Evolutionary conservation across 2,888 invertebrate genomes (phyloP).

Genomic region (Dastarcus helophoroides): DNA sequence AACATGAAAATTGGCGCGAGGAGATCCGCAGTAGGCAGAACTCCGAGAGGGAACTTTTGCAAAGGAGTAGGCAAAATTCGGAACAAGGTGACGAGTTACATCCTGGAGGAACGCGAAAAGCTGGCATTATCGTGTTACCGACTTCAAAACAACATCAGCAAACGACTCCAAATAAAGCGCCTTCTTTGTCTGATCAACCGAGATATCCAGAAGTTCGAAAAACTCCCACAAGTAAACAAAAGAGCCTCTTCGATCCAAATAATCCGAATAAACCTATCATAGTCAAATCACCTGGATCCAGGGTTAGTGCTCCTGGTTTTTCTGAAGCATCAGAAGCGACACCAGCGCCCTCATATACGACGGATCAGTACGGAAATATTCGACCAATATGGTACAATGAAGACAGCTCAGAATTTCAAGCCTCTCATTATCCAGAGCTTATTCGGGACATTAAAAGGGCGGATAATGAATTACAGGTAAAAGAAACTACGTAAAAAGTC

Average conservation of each 20-base stretch:
- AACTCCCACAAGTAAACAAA: slow-evolving; percentile 4
- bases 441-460: slow-evolving; percentile 55
- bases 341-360: slow-evolving; percentile 28
- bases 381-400: slow-evolving; percentile 49
- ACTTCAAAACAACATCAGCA: slow-evolving; percentile 15
- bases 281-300: slow-evolving; percentile 43
- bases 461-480: slow-evolving; percentile 54
- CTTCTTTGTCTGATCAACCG: slow-evolving; percentile 6
- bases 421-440: slow-evolving; percentile 49
- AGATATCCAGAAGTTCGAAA: slow-evolving; percentile 7
- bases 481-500: too few relatives aligned
- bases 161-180: slow-evolving; percentile 3
- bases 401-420: slow-evolving; percentile 47
- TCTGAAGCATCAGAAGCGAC: slow-evolving; percentile 25
- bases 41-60: slow-evolving; percentile 23
- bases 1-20: slow-evolving; percentile 34
- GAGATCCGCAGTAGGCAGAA: slow-evolving; percentile 30
- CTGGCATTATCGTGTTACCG: slow-evolving; percentile 30
- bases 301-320: slow-evolving; percentile 33
- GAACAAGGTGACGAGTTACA: slow-evolving; percentile 17
- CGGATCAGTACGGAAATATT: slow-evolving; percentile 41
- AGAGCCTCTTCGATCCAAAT: slow-evolving; percentile 49
- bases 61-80: slow-evolving; percentile 20
- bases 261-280: slow-evolving; percentile 63
- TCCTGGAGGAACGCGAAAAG: slow-evolving; percentile 18